Evolutionary conservation across 2,888 invertebrate genomes (phyloP).

Genomic region (Parnassius orleans): DNA sequence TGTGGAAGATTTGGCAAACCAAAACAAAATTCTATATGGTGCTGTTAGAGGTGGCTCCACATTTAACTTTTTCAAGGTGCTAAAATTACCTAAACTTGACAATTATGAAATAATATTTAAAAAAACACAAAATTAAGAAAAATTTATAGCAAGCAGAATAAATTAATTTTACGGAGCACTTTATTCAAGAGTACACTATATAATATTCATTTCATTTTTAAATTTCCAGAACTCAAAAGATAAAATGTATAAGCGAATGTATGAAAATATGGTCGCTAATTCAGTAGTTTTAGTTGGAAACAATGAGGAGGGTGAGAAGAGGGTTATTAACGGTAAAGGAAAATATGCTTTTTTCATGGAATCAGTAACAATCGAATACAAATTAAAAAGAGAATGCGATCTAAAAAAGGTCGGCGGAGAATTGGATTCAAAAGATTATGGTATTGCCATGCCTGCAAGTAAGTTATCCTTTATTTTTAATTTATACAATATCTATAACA

Average conservation of each 20-base stretch:
- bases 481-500: neutral
- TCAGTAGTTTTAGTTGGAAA: constrained; percentile 88
- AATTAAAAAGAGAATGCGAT: constrained; percentile 89
- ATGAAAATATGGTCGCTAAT: constrained; percentile 91
- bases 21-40: constrained; percentile 96
- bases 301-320: constrained; percentile 91
- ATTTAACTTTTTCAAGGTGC: constrained; percentile 88
- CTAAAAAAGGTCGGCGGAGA: constrained; percentile 89
- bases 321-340: constrained; percentile 80
- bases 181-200: too few relatives aligned
- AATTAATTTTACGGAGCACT: too few relatives aligned
- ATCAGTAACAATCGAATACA: constrained; percentile 95
- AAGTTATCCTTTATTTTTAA: constrained; percentile 48
- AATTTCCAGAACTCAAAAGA: constrained; percentile 85
- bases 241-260: constrained; percentile 92
- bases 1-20: constrained; percentile 94
- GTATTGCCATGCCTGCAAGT: constrained; percentile 92
- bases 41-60: constrained; percentile 92
- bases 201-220: neutral
- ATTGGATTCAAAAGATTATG: constrained; percentile 91
- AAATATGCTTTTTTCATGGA: constrained; percentile 98
- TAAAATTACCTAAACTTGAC: neutral
- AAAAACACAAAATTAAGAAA: too few relatives aligned
- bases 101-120: too few relatives aligned
- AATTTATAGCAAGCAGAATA: too few relatives aligned